Conservation (phyloP, 2,113 vertebrate genomes). For the Cinclus cinclus region DNA sequence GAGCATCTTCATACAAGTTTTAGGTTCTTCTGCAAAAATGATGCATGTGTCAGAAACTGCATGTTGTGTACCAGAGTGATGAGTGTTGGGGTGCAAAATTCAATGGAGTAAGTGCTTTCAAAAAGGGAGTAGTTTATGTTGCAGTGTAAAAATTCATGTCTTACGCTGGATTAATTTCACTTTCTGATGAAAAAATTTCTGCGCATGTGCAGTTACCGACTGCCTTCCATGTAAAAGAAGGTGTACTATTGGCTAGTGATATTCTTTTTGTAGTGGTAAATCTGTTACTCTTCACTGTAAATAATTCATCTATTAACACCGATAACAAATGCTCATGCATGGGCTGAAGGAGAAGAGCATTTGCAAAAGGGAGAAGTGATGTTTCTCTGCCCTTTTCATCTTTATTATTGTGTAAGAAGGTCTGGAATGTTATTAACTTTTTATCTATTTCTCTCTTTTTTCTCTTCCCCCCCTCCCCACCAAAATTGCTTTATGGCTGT, state of each 20-base stretch:
- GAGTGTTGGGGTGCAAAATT: background rate
- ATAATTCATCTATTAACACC: background rate
- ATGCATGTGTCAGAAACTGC: background rate
- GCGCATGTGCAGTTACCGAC: background rate
- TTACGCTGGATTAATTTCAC: background rate
- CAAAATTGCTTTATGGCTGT: background rate
- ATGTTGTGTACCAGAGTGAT: background rate
- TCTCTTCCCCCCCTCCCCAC: too few relatives aligned
- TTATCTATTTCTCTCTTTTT: background rate
- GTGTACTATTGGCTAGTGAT: background rate
- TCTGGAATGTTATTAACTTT: background rate
- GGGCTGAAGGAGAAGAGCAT: background rate
- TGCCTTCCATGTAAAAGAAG: background rate
- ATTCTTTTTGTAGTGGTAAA: background rate
- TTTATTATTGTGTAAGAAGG: background rate
- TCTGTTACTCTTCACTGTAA: background rate
- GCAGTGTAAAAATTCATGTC: background rate
- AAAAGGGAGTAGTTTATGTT: background rate
- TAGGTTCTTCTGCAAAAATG: background rate
- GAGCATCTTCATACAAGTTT: background rate
- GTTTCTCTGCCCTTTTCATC: background rate
- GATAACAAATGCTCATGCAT: background rate
- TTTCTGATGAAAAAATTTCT: background rate
- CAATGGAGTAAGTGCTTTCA: background rate
- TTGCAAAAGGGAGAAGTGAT: background rate